phyloP scores from a whole-genome alignment of 2,797 vertebrate genomes.

The Steatocranus sp. region DNA sequence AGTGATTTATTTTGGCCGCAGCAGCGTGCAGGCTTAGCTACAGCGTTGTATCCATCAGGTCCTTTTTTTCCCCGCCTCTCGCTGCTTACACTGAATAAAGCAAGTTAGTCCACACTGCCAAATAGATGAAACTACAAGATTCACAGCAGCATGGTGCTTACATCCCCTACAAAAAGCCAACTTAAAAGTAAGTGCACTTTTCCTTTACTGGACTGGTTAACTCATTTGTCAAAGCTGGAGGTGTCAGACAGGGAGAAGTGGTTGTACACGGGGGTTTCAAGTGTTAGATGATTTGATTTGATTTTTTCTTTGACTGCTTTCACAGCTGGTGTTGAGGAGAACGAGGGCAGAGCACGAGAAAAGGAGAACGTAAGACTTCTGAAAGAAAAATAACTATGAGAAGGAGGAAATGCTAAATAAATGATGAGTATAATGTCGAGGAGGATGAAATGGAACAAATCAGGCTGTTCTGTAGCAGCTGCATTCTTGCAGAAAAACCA shows the following conservation, averaged over 20 bases:
- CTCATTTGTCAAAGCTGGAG: neutral
- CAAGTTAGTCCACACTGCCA: conserved; percentile 9
- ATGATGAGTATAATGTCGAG: conserved; percentile 7
- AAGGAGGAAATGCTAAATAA: conserved; percentile 13
- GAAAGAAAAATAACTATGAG: conserved; percentile 4
- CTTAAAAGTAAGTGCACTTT: neutral
- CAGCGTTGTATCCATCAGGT: conserved; percentile 45
- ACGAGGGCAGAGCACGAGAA: neutral
- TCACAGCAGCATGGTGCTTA: neutral
- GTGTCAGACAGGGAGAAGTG: neutral
- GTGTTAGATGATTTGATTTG: neutral
- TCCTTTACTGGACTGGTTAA: neutral
- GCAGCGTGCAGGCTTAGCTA: conserved; percentile 17
- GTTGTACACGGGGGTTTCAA: neutral
- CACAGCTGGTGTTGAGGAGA: neutral
- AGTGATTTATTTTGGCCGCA: conserved; percentile 60
- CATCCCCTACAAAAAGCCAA: neutral
- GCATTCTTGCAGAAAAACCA: neutral
- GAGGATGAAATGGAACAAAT: conserved; percentile 28
- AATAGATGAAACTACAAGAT: neutral
- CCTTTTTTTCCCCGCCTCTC: neutral
- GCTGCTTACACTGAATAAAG: neutral
- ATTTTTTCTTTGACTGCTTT: neutral
- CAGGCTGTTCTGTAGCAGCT: neutral
- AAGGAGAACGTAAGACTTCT: neutral